Conservation (phyloP, 2,113 vertebrate species). For the Esox niger region DNA sequence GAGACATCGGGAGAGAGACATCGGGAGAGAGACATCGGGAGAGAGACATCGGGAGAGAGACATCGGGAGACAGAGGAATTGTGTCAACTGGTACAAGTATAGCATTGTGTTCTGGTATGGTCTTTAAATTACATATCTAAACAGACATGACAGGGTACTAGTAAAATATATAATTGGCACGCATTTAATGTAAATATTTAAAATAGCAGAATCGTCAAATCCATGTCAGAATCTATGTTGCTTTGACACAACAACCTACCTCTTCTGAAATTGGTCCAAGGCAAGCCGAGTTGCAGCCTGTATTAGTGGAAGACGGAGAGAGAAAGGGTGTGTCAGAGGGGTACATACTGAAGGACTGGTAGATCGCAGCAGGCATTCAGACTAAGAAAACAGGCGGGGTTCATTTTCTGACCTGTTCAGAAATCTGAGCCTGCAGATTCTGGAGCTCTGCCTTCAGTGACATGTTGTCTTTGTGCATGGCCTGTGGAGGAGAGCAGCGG, state of each 20-base stretch:
- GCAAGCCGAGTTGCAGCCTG: constrained; percentile 67
- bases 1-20: neutral
- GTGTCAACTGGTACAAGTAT: neutral
- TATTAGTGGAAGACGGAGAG: neutral
- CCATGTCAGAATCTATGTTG: neutral
- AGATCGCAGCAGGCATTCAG: neutral
- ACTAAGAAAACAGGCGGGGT: neutral
- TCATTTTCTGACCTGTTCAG: constrained; percentile 82
- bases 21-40: no score
- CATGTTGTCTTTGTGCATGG: constrained; percentile 88
- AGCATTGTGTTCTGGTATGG: no score
- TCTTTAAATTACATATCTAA: no score
- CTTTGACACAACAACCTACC: constrained; percentile 54
- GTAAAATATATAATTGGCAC: neutral
- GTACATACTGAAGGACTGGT: constrained; percentile 1
- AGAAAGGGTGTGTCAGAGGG: neutral
- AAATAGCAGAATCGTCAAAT: neutral
- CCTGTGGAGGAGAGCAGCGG: constrained; percentile 61
- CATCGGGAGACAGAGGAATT: no score
- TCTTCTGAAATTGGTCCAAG: constrained; percentile 71
- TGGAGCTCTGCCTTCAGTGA: constrained; percentile 86
- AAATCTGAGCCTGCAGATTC: constrained; percentile 84
- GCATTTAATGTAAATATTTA: neutral
- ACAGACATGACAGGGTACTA: neutral
- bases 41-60: neutral